Base-by-base conservation (phyloP, 2,113 vertebrate species). In the Eulacestoma nigropectus region DNA sequence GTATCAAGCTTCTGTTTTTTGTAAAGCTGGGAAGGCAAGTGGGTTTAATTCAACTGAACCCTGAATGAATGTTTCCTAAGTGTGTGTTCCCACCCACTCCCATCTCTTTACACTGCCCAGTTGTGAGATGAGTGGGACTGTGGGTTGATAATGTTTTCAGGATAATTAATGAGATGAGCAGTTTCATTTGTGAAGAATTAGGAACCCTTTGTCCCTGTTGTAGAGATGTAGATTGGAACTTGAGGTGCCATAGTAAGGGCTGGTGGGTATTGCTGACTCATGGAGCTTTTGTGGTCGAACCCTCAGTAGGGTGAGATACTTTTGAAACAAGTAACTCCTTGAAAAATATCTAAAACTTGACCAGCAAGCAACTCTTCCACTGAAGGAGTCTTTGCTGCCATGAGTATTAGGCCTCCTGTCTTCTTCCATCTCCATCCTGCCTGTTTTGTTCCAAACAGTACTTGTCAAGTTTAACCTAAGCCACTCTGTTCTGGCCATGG, bases 1-100 rank as follows among this genome's bases (percentile, higher is more conserved):
- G 64, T 78, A 44, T 67, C 25, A 63, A 95, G 50, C 60, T 44
- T 44, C 30, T 72, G 39, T 3, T 92, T 92, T n/a, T 59, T 90
- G 32, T 59, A 81, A 72, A 93, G 44, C 64, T 87, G 69, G 44
- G 56, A 55, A 87, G 83, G 32, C 76, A 81, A 88, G 68, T 57
- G 65, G 65, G 69, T 92, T 96, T 92, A 96, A 87, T 90, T 92
- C 22, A 72, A 3, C n/a, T 53, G 76, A 90, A 69, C 32, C 35
- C 56, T 65, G 65, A 84, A 67, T 49, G 3, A 63, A 29, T 30
- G 10, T 74, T 80, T 92, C 29, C 8, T 29, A 67, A 46, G 21
- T 47, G 9, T 41, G 8, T 89, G 18, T 68, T 86, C 20, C 52
- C 29, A 68, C 39, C 25, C 11, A n/a, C 46, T 91, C 30, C 30